A percentile compares a stretch with the other conserved stretches of the same genome.
phyloP scores from a whole-genome alignment of 2,113 vertebrate genomes.

The Gnathonemus longibarbis region DNA sequence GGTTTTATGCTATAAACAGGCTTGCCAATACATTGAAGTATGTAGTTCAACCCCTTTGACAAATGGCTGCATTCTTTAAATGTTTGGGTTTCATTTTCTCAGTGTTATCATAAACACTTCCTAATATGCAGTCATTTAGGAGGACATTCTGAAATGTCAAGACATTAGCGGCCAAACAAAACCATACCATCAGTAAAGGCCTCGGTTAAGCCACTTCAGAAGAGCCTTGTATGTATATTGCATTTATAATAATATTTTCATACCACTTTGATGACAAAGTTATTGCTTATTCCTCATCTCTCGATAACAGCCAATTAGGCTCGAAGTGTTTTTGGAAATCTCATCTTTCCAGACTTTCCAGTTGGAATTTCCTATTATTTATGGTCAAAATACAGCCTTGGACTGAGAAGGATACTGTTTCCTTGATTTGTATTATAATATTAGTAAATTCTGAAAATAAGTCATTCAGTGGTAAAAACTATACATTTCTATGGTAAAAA shows the following conservation, averaged over 20 bases:
- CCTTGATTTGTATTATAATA: background rate
- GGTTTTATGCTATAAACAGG: background rate
- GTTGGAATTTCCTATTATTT: background rate
- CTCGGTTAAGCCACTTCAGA: background rate
- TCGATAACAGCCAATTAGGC: background rate
- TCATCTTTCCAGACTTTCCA: background rate
- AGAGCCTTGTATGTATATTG: background rate
- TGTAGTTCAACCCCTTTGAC: background rate
- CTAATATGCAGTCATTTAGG: background rate
- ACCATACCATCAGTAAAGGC: background rate
- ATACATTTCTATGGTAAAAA: background rate
- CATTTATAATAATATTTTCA: slow-evolving; percentile 1
- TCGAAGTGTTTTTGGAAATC: background rate
- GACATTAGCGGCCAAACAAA: background rate
- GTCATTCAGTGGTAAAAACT: background rate
- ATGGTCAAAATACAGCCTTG: background rate
- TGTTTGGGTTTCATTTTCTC: background rate
- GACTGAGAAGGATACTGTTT: background rate
- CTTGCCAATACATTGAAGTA: background rate
- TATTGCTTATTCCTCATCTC: background rate
- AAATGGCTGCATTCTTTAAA: background rate
- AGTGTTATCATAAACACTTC: background rate
- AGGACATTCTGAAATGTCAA: background rate
- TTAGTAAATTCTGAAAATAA: background rate
- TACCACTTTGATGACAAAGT: background rate